Evolutionary conservation across 2,113 vertebrate species (phyloP), one percentile per base, ranked within the genome.

Genomic region (Sorex araneus): DNA sequence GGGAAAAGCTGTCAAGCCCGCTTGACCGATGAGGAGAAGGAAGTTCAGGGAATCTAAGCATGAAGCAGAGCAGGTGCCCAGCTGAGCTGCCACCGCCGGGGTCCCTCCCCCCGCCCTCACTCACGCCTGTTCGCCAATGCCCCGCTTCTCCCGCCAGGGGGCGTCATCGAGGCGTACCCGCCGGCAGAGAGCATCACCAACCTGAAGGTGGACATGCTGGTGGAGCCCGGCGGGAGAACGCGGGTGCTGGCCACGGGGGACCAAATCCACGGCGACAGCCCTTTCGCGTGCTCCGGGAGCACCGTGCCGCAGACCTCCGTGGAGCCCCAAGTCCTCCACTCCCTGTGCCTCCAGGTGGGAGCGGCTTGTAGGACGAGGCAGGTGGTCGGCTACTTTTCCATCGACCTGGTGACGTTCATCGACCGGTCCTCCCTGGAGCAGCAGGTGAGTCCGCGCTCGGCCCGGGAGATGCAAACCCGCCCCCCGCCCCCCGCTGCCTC

Each of bases 151-250:
- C 94, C 81, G 94, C 57, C 96, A 99, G 99, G 99, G 19, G 99
- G 99, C 4, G 97, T 99, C 89, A 97, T 99, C 23, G 99, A 99
- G 95, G 99, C 99, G 1, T 98, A 97, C 94, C 99, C 99, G 0
- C 98, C 96, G 43, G 98, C 98, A 0, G 97, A 98, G 43, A 97
- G 96, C 5, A 16, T 99, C 96, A 98, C 98, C 57, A 98, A 98
- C 96, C 95, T 99, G 69, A 99, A 98, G 0, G 98, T 99, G 96
- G 99, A 99, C 96, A 93, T 99, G 98, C 97, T 99, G 93, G 98
- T 99, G 83, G 98, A 99, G 94, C 99, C 99, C 1, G 97, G 93
- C 0, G 99, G 98, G 78, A 94, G 98, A 88, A 96, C 99, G 88
- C 96, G 93, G 0, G 92, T 99, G 88, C 85, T 99, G 86, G 98